Percentiles rank a stretch among this genome's conserved stretches.
Conservation (phyloP, 2,888 invertebrate species). For the Diplazon laetatorius region DNA sequence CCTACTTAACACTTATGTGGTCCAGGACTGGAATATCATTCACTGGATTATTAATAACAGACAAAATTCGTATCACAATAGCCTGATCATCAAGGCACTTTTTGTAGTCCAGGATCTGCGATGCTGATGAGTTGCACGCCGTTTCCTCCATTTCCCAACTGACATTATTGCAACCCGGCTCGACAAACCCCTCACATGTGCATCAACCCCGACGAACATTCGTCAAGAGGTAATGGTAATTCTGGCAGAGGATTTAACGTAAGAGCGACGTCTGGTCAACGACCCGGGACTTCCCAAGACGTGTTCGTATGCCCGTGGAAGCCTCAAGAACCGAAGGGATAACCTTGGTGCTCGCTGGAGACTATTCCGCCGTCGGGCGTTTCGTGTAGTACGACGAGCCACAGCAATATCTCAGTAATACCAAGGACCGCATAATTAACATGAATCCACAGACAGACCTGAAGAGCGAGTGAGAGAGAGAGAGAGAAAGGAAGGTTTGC, state of each 20-base stretch:
- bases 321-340: neutral
- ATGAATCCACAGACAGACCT: too few relatives aligned
- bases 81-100: too few relatives aligned
- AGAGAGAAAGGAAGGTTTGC: constrained; percentile 23
- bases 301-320: neutral
- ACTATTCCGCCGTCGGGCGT: constrained; percentile 47
- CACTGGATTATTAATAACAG: too few relatives aligned
- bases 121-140: too few relatives aligned
- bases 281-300: constrained; percentile 35
- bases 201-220: neutral
- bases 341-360: constrained; percentile 6
- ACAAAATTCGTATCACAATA: too few relatives aligned
- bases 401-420: constrained; percentile 62
- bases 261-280: constrained; percentile 25
- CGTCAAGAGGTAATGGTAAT: neutral
- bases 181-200: neutral
- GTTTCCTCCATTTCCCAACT: too few relatives aligned
- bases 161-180: too few relatives aligned
- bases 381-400: constrained; percentile 44
- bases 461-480: too few relatives aligned
- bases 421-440: constrained; percentile 62
- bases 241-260: neutral
- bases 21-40: too few relatives aligned
- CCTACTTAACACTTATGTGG: too few relatives aligned
- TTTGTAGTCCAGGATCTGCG: too few relatives aligned